Evolutionary conservation across 2,888 invertebrate genomes (phyloP), one percentile per base, ranked within the genome.

Genomic region (Matsumyia berberina): DNA sequence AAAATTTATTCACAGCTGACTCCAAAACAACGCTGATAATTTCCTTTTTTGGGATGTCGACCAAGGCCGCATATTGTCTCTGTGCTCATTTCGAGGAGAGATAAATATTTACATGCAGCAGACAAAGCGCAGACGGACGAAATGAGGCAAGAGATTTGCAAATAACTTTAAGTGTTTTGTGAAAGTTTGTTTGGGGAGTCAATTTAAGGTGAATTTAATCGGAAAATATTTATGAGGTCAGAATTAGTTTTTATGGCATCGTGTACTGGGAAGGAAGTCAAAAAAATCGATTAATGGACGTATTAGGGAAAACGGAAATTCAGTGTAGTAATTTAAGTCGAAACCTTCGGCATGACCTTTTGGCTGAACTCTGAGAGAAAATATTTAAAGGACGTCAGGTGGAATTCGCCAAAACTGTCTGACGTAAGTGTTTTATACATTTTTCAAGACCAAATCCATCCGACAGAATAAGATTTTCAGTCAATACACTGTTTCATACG

Each of bases 101-200:
- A 77, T 82, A 77, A 77, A 82, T 82, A 77, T 82, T 77, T 77
- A 73, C 60, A 73, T 77, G 55, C 42, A 39, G 31, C 57, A 29
- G 29, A 42, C 33, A 12, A 17, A n/a, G 29, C 33, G 19, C 17
- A 9, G 19, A 55, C 7, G 31, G 58, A n/a, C 39, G n/a, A 46
- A 44, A 46, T 19, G 46, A 31, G 8, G 11, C 11, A 31, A 37
- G 24, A 39, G 37, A 49, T 15, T 46, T 37, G 7, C 24, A 46
- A 33, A n/a, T 35, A 8, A 58, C 29, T 9, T 53, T 46, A 19
- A 6, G 6, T 12, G n/a, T 33, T 55, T 55, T 8, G n/a, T 17
- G 17, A 55, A 9, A 55, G 55, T 55, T 15, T 33, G 33, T 35
- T 35, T 35, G 55, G 5, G 55, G 5, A 55, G 17, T 12, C 4